These are phyloP conservation scores for Empidonax alnorum DNA, from an alignment of 2,113 vertebrate species.

Conservation along the genomic window DNA sequence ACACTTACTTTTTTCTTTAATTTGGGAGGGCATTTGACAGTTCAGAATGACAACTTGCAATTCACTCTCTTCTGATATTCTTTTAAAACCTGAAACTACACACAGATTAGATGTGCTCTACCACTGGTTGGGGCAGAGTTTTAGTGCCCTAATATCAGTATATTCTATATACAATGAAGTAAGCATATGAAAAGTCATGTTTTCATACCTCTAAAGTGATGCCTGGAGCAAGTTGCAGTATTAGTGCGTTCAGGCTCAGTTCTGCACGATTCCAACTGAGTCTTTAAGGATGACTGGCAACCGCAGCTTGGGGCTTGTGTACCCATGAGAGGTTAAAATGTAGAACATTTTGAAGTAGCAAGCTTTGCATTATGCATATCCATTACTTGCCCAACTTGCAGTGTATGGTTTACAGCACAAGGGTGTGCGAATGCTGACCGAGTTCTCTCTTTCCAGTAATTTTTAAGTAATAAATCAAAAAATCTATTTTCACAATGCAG, in stretches of 20 bases:
- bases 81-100: neutral
- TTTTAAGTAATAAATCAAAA: neutral
- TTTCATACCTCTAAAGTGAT: neutral
- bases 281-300: neutral
- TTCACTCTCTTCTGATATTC: neutral
- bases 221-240: neutral
- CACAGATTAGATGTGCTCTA: neutral
- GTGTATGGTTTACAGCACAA: neutral
- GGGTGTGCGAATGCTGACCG: neutral
- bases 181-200: neutral
- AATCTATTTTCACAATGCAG: neutral
- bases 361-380: conserved; percentile 2
- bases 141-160: neutral
- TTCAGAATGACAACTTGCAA: neutral
- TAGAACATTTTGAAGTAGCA: neutral
- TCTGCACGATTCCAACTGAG: neutral
- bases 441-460: neutral
- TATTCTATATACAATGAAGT: neutral
- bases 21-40: neutral
- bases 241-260: neutral
- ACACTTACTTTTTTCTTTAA: neutral
- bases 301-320: neutral
- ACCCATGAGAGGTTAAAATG: neutral
- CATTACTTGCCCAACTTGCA: neutral
- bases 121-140: neutral